Conservation (phyloP, 2,888 invertebrate genomes). For the Apodemia mormo region DNA sequence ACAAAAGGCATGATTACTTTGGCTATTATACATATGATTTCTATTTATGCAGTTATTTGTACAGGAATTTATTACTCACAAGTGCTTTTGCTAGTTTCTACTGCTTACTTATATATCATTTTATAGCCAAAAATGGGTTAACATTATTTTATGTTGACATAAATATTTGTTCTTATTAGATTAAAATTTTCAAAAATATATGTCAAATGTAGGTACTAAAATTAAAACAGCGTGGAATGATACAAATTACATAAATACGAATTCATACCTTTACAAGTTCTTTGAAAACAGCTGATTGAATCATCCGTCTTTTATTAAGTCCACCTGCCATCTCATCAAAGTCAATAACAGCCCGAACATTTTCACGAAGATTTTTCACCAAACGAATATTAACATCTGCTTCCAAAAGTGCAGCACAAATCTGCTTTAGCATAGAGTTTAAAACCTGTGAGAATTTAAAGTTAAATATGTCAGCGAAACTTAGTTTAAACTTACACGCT, state of each 20-base stretch:
- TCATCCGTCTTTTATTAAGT: constrained; percentile 98
- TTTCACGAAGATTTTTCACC: constrained; percentile 97
- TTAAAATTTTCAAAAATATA: too few relatives aligned
- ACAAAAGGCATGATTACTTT: too few relatives aligned
- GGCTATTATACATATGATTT: too few relatives aligned
- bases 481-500: background rate
- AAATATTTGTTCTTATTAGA: too few relatives aligned
- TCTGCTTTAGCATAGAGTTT: constrained; percentile 99
- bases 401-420: constrained; percentile 97
- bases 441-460: constrained; percentile 86
- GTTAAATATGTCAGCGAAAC: background rate
- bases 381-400: constrained; percentile 98
- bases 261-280: constrained; percentile 92
- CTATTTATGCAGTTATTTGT: too few relatives aligned
- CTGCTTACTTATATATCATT: too few relatives aligned
- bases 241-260: constrained; percentile 13
- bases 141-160: too few relatives aligned
- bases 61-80: too few relatives aligned
- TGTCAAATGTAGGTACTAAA: too few relatives aligned
- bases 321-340: constrained; percentile 99
- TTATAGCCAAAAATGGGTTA: too few relatives aligned
- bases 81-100: too few relatives aligned
- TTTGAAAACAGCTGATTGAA: constrained; percentile 99
- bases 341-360: constrained; percentile 98
- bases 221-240: background rate